Evolutionary conservation across 2,888 invertebrate species (phyloP).

Genomic region (Drosophila affinis): DNA sequence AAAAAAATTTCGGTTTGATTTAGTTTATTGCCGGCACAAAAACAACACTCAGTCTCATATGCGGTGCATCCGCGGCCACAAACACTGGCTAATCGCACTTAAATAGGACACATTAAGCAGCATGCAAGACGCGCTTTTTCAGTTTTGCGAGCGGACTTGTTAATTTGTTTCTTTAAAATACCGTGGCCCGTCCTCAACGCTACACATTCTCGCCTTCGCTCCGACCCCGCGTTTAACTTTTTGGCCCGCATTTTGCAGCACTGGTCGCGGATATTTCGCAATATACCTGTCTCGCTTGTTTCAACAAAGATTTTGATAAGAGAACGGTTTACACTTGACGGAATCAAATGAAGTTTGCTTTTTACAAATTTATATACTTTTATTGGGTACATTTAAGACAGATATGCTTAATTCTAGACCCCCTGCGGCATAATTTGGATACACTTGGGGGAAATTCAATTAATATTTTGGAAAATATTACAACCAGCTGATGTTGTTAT

Average conservation of each 20-base stretch:
- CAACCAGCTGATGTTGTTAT: background rate
- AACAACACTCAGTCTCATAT: slow-evolving; percentile 24
- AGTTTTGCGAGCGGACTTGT: slow-evolving; percentile 49
- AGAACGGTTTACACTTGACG: slow-evolving; percentile 22
- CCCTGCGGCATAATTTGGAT: background rate
- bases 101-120: slow-evolving; percentile 32
- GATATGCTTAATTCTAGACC: background rate
- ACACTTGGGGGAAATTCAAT: background rate
- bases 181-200: slow-evolving; percentile 69
- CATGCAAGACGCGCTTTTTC: slow-evolving; percentile 25
- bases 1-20: slow-evolving; percentile 27
- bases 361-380: background rate
- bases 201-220: slow-evolving; percentile 73
- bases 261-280: slow-evolving; percentile 53
- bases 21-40: slow-evolving; percentile 41
- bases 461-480: background rate
- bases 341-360: background rate
- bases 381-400: background rate
- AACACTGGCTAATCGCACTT: slow-evolving; percentile 1
- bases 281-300: slow-evolving; percentile 53
- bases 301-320: background rate
- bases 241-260: slow-evolving; percentile 56
- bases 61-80: background rate
- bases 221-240: slow-evolving; percentile 59
- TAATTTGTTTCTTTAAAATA: slow-evolving; percentile 67